These are phyloP conservation scores for Parapsyche elsis DNA, from an alignment of 1,140 invertebrate genomes.

Conservation along the genomic window DNA sequence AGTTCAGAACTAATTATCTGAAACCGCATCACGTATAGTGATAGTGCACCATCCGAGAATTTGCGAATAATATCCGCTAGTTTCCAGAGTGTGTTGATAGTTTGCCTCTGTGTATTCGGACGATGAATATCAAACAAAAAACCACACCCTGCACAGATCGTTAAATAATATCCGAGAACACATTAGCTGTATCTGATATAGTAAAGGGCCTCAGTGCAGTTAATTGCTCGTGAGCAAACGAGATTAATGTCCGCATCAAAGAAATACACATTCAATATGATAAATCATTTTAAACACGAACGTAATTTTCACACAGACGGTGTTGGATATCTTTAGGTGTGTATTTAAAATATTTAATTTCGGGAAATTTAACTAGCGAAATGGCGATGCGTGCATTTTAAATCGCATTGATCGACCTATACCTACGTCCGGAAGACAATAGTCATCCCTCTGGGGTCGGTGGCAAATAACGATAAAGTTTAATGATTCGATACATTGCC, in stretches of 20 bases:
- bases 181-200: conserved; percentile 30
- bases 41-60: too few species aligned
- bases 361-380: background rate
- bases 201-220: conserved; percentile 8
- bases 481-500: conserved; percentile 46
- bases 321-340: too few species aligned
- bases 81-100: background rate
- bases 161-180: conserved; percentile 44
- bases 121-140: conserved; percentile 17
- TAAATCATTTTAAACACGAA: too few species aligned
- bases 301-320: too few species aligned
- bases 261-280: background rate
- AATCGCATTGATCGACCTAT: conserved; percentile 23
- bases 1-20: too few species aligned
- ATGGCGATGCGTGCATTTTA: conserved; percentile 3
- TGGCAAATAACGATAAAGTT: conserved; percentile 50
- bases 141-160: conserved; percentile 29
- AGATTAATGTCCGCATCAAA: conserved; percentile 36
- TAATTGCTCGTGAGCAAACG: conserved; percentile 50
- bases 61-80: too few species aligned
- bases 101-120: background rate
- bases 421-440: conserved; percentile 37
- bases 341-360: too few species aligned
- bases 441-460: conserved; percentile 28
- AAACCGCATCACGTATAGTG: too few species aligned